Evolutionary conservation across 2,797 vertebrate species (phyloP).

Genomic region (Schizopygopsis malacanthus): DNA sequence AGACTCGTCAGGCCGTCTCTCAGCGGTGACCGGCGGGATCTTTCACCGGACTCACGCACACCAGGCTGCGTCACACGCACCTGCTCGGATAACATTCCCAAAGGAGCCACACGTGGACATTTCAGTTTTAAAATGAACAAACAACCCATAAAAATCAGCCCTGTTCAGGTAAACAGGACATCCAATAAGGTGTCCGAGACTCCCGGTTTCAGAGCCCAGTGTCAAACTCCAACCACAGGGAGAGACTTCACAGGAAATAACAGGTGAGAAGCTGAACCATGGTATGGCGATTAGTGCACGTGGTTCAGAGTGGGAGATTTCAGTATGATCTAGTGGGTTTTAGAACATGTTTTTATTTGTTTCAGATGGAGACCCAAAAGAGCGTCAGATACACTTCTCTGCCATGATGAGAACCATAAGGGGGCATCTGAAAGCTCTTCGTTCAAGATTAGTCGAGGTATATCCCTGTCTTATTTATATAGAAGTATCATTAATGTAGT

Average conservation of each 20-base stretch:
- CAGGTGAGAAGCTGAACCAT: slow-evolving; percentile 23
- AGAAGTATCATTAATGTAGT: neutral
- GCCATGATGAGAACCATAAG: neutral
- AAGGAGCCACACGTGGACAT: neutral
- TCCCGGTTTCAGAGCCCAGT: neutral
- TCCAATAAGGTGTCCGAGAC: slow-evolving; percentile 3
- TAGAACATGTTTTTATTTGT: slow-evolving; percentile 14
- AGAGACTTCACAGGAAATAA: slow-evolving; percentile 7
- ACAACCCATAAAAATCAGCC: slow-evolving; percentile 33
- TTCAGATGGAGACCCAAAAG: slow-evolving; percentile 61
- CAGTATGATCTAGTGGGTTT: neutral
- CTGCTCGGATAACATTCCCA: neutral
- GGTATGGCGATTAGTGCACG: neutral
- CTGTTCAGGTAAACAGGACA: neutral
- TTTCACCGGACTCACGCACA: neutral
- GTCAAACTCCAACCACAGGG: slow-evolving; percentile 7
- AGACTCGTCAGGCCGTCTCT: neutral
- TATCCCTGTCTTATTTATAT: neutral
- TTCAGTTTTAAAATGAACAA: slow-evolving; percentile 37
- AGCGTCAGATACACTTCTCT: slow-evolving; percentile 57
- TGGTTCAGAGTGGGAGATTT: neutral
- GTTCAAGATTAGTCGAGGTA: slow-evolving; percentile 51
- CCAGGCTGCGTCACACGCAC: neutral
- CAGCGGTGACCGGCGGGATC: neutral
- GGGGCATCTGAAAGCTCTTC: slow-evolving; percentile 36